A percentile compares a stretch with the other conserved stretches of the same genome.
Conservation (phyloP, 2,888 invertebrate genomes). For the Callinectes sapidus region DNA sequence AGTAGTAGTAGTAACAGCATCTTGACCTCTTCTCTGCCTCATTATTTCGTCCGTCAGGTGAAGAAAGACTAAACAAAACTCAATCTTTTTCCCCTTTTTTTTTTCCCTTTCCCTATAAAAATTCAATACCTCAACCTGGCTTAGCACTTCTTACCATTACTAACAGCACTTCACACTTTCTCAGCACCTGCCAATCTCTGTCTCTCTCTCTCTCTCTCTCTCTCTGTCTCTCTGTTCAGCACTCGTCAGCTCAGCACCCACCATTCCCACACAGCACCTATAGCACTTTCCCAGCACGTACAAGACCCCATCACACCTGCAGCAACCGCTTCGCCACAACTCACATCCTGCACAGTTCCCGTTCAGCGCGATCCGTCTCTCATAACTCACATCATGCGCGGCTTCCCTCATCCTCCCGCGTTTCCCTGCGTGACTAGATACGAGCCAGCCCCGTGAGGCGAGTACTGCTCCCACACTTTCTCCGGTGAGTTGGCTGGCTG, state of each 20-base stretch:
- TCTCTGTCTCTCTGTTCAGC: neutral
- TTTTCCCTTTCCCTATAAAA: neutral
- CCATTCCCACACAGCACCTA: neutral
- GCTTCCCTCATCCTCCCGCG: slow-evolving; percentile 18
- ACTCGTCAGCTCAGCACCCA: slow-evolving; percentile 8
- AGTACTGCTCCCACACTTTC: neutral
- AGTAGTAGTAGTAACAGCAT: neutral
- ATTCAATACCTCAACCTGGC: neutral
- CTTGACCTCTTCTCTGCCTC: neutral
- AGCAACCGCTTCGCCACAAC: neutral
- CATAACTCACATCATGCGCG: neutral
- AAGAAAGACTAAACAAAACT: neutral
- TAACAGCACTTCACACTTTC: neutral
- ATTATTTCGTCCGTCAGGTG: neutral
- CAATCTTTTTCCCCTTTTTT: neutral
- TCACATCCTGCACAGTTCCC: slow-evolving; percentile 28
- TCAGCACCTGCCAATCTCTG: neutral
- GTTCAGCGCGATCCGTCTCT: slow-evolving; percentile 3
- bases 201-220: too few relatives aligned
- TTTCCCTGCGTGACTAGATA: neutral
- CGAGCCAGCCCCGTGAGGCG: neutral
- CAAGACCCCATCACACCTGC: neutral
- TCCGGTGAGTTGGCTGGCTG: too few relatives aligned
- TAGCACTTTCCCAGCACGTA: neutral
- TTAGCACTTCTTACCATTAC: neutral